These are phyloP conservation scores for Philereme transversata DNA, from an alignment of 2,888 invertebrate genomes.

Conservation along the genomic window DNA sequence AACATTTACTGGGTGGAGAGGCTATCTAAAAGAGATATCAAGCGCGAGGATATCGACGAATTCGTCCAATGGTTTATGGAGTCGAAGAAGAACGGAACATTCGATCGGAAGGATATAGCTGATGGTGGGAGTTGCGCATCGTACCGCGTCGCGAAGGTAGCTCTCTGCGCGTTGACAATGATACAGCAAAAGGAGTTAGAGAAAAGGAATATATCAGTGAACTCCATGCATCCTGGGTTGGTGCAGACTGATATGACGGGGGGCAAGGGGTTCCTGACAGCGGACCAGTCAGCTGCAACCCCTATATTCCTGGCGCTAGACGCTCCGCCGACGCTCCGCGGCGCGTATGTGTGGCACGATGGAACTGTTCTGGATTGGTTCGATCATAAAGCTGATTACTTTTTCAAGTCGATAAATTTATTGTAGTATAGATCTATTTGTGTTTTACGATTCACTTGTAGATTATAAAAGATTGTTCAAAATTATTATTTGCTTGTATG, in stretches of 20 bases:
- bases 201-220: slow-evolving; percentile 82
- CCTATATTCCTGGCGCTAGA: slow-evolving; percentile 81
- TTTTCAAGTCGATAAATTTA: slow-evolving; percentile 49
- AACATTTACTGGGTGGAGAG: slow-evolving; percentile 67
- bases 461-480: no score
- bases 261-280: slow-evolving; percentile 81
- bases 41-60: slow-evolving; percentile 60
- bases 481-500: no score
- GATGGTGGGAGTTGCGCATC: slow-evolving; percentile 85
- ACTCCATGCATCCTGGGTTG: slow-evolving; percentile 89
- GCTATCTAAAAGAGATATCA: slow-evolving; percentile 57
- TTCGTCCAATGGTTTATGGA: slow-evolving; percentile 87
- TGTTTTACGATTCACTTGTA: no score
- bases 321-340: slow-evolving; percentile 81
- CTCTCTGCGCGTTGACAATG: slow-evolving; percentile 86
- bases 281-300: slow-evolving; percentile 83
- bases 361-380: slow-evolving; percentile 83
- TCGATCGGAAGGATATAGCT: slow-evolving; percentile 55
- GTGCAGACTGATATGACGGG: slow-evolving; percentile 91
- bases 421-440: no score
- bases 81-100: slow-evolving; percentile 57
- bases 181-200: slow-evolving; percentile 86
- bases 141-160: slow-evolving; percentile 89
- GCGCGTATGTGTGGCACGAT: slow-evolving; percentile 87
- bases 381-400: slow-evolving; percentile 59